Evolutionary conservation across 2,113 vertebrate species (phyloP), one percentile per base, ranked within the genome.

Genomic region (Gila orcuttii): DNA sequence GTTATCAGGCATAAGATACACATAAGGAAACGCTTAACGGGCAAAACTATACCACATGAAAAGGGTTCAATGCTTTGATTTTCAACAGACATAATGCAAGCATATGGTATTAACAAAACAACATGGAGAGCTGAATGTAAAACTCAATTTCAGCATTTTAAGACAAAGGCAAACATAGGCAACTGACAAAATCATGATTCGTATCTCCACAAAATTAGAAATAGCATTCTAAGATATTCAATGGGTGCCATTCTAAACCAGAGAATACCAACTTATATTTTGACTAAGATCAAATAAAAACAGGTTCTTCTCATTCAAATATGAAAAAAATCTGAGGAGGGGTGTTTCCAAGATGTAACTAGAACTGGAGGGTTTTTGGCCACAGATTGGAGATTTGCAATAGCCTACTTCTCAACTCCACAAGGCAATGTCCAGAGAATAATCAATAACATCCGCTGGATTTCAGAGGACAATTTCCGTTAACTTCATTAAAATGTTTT

Each of bases 141-240:
- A 80, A 80, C 79, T 28, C n/a, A 64, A 28, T 64, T 64, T 28
- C 36, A 64, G 39, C 36, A 64, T 64, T 42, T 62, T 13, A 36
- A 62, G 5, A 79, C 12, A 2, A 64, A 80, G 36, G n/a, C 7
- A 80, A 80, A 62, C 78, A 62, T 42, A 79, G 4, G 1, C 28
- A 28, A 42, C 2, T 47, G 9, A 47, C 15, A 45, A 62, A 42
- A 64, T 28, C 4, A 64, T 64, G 45, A 45, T 79, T 79, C 3
- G 17, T 21, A 13, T 57, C 75, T 3, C 10, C 23, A 39, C 31
- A 45, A n/a, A 79, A 45, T 62, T 10, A 62, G 15, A 25, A 45
- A 62, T 62, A 23, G 7, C 21, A 42, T 79, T 79, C 11, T 15
- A 6, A 80, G 57, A 80, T 23, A 57, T 12, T 36, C 50, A 36